phyloP scores from a whole-genome alignment of 2,888 invertebrate species.

The Tenodera sinensis region DNA sequence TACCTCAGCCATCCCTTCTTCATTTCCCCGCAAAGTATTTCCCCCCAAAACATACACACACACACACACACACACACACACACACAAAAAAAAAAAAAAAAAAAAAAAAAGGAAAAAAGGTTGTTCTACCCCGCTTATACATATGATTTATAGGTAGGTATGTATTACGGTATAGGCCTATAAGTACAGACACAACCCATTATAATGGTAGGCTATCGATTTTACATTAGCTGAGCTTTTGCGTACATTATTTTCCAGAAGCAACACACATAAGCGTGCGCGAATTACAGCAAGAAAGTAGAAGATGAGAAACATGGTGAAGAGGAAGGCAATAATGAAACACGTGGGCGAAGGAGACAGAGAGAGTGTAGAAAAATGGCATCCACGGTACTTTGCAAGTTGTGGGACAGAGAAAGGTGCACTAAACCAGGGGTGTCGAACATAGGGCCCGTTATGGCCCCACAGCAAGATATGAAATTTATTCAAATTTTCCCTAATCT shows the following conservation, averaged over 20 bases:
- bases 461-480: too few relatives aligned
- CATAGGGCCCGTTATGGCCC: too few relatives aligned
- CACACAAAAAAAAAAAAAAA: too few relatives aligned
- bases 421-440: neutral
- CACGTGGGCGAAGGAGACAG: neutral
- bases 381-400: neutral
- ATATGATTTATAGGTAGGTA: slow-evolving; percentile 17
- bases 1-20: neutral
- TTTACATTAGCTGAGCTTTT: slow-evolving; percentile 22
- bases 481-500: too few relatives aligned
- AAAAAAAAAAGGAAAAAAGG: neutral
- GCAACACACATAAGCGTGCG: neutral
- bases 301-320: slow-evolving; percentile 2
- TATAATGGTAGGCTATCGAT: slow-evolving; percentile 25
- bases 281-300: slow-evolving; percentile 12
- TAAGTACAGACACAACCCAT: slow-evolving; percentile 13
- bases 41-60: neutral
- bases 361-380: neutral
- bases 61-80: neutral
- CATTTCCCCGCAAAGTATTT: slow-evolving; percentile 13
- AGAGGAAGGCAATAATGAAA: neutral
- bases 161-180: slow-evolving; percentile 6
- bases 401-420: neutral
- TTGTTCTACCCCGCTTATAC: neutral
- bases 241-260: slow-evolving; percentile 16